Conservation (phyloP, 2,797 vertebrate genomes). For the Pithecia hirsuta region DNA sequence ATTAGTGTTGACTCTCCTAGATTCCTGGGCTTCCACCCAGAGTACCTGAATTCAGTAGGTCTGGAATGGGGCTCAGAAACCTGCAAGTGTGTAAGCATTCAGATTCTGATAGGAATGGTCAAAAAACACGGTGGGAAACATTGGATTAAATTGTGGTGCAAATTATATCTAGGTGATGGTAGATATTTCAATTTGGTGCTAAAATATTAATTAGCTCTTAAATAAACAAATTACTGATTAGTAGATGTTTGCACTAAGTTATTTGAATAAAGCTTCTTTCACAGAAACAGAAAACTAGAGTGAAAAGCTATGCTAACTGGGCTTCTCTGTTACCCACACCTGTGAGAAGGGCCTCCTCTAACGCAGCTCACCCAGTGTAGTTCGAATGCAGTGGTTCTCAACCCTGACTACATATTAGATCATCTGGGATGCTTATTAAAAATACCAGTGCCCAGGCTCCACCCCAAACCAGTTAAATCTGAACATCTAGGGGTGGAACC, state of each 20-base stretch:
- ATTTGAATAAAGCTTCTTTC: not conserved
- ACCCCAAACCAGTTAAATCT: conserved; percentile 34
- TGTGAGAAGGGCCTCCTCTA: not conserved
- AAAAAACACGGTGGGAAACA: not conserved
- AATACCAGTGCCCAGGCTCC: not conserved
- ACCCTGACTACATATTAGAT: not conserved
- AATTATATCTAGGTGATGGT: not conserved
- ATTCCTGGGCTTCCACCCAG: not conserved
- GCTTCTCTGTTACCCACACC: not conserved
- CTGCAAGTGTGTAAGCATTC: not conserved
- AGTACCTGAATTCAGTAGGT: not conserved
- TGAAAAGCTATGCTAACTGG: not conserved
- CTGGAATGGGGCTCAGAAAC: not conserved
- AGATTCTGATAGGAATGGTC: not conserved
- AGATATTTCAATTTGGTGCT: not conserved
- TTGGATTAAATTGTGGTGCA: not conserved
- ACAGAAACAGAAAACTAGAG: not conserved
- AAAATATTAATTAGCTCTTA: not conserved
- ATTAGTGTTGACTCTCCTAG: not conserved
- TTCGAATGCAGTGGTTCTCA: not conserved
- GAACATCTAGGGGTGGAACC: not conserved
- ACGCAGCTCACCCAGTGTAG: not conserved
- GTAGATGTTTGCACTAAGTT: not conserved
- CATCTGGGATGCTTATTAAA: not conserved
- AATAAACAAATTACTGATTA: conserved; percentile 24